Evolutionary conservation across 2,113 vertebrate genomes (phyloP), one percentile per base, ranked within the genome.

Genomic region (Turnix velox): DNA sequence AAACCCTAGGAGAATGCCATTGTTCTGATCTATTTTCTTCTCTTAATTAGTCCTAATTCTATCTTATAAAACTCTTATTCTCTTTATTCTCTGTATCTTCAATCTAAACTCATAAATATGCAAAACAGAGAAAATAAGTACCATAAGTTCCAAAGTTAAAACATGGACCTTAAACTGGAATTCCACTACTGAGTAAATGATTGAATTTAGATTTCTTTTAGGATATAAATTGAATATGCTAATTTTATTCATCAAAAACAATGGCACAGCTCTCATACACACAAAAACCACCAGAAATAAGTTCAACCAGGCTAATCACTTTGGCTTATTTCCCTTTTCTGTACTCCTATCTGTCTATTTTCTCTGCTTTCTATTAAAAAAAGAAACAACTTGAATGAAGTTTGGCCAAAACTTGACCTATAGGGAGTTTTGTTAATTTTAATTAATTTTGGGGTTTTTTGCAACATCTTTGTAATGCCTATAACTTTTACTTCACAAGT

Each of bases 171-270:
- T 65, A 51, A 40, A 87, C 31, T 92, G 78, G 45, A 92, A 82
- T 48, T 51, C 30, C 23, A 83, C 54, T 52, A 81, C 49, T 51
- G 68, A 83, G 28, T 48, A 69, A 90, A 87, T 78, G 40, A 91
- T 20, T 51, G 40, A 87, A 93, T 76, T 90, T 74, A 83, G 59
- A 30, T 25, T 90, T 94, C 74, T 95, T 94, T 90, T 83, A 67
- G 87, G 61, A 68, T 54, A 87, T 80, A 95, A 95, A 96, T 68
- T 65, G 80, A 95, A 68, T 96, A 93, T 96, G 90, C 49, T 95
- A 94, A 96, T 96, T 96, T 94, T 96, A 96, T 97, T 96, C 90
- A 94, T 83, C 35, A 80, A 58, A 95, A 97, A 94, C 85, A 97
- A 95, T 45, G 49, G 63, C 55, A 80, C 80, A 95, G 69, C 88